A percentile compares a stretch with the other conserved stretches of the same genome.
Evolutionary conservation across 2,113 vertebrate species (phyloP).

Genomic region (Sebastes fasciatus): DNA sequence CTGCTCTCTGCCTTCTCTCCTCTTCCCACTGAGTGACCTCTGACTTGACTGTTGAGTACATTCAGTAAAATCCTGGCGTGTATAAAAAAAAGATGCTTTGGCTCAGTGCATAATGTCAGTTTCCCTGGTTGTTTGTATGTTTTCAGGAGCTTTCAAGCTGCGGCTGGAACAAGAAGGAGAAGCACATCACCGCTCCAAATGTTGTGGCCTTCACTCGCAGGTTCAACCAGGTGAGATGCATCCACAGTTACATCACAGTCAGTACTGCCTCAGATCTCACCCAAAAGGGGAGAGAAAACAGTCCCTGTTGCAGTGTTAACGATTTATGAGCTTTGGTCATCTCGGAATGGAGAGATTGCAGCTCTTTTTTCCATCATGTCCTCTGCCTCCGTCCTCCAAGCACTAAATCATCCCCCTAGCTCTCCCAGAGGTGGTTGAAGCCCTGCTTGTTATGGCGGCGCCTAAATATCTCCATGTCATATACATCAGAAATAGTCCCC

Average conservation of each 20-base stretch:
- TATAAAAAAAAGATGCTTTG: not conserved
- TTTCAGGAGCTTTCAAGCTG: slow-evolving; percentile 97
- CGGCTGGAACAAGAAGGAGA: slow-evolving; percentile 99
- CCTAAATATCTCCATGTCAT: slow-evolving; percentile 4
- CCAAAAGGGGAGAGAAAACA: slow-evolving; percentile 2
- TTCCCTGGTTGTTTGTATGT: slow-evolving; percentile 33
- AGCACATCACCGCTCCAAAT: slow-evolving; percentile 97
- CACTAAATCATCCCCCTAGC: slow-evolving; percentile 43
- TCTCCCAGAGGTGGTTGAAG: slow-evolving; percentile 32
- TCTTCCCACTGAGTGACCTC: slow-evolving; percentile 18
- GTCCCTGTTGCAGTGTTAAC: not conserved
- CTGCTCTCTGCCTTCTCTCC: not conserved
- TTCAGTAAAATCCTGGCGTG: slow-evolving; percentile 10
- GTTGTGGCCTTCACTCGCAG: slow-evolving; percentile 98
- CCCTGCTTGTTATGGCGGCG: slow-evolving; percentile 33
- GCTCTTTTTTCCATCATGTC: slow-evolving; percentile 53
- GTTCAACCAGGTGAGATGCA: slow-evolving; percentile 95
- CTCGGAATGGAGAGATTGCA: slow-evolving; percentile 30
- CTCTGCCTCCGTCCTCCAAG: slow-evolving; percentile 20
- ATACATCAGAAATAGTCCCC: slow-evolving; percentile 21
- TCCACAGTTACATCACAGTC: not conserved
- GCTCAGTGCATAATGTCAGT: not conserved
- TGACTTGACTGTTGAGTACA: slow-evolving; percentile 27
- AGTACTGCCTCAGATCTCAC: not conserved
- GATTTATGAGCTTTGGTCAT: slow-evolving; percentile 55